Base-by-base conservation (phyloP, 2,888 invertebrate species). In the Pterobdella sp. region DNA sequence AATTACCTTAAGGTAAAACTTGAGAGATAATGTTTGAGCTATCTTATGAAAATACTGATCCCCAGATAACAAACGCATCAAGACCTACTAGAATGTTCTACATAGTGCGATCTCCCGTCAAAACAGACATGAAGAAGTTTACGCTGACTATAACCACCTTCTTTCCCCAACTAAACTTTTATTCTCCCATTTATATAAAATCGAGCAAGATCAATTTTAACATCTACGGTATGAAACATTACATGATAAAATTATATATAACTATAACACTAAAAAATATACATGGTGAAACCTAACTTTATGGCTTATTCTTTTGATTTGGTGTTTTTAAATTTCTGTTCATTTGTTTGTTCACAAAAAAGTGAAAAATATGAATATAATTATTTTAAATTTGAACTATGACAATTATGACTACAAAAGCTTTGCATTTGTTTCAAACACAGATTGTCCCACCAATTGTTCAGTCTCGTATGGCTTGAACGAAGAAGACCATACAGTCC, bases 361-460 rank as follows among this genome's bases (percentile, higher is more conserved):
- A n/a, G n/a, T n/a, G n/a, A n/a, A n/a, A n/a, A n/a, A n/a, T n/a
- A n/a, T n/a, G n/a, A n/a, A n/a, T n/a, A n/a, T n/a, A n/a, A n/a
- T n/a, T n/a, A n/a, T n/a, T n/a, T n/a, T n/a, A n/a, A n/a, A n/a
- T n/a, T n/a, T n/a, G n/a, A n/a, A n/a, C n/a, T n/a, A n/a, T n/a
- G n/a, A n/a, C n/a, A n/a, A n/a, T n/a, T n/a, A n/a, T n/a, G n/a
- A n/a, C n/a, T n/a, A n/a, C n/a, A n/a, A n/a, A n/a, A n/a, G n/a
- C n/a, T n/a, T n/a, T n/a, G n/a, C n/a, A n/a, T n/a, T n/a, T n/a
- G n/a, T n/a, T n/a, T n/a, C n/a, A n/a, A 4, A 26, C 60, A 18
- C 60, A 56, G 60, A 22, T 56, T 56, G 60, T 56, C 60, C 60
- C 14, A 56, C 60, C 14, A 56, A 56, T 3, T 56, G 60, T 26